Evolutionary conservation across 2,888 invertebrate species (phyloP), one percentile per base, ranked within the genome.

Genomic region (Cyclophora punctaria): DNA sequence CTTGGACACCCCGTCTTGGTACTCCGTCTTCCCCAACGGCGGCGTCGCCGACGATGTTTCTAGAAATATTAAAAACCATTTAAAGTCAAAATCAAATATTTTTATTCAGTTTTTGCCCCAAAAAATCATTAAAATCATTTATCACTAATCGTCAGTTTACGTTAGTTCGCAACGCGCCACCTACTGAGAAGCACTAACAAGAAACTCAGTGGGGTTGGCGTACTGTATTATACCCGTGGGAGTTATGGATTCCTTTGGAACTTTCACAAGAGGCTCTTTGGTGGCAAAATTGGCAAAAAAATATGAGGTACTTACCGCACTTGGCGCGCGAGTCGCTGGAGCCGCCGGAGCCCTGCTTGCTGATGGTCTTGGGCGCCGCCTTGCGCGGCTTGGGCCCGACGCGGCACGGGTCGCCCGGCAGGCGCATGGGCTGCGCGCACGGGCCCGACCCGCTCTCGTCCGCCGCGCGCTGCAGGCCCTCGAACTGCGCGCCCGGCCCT

Each of bases 1-100:
- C 64, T 90, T 90, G 1, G 90, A 90, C 7, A 92, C 90, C 0
- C 84, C 88, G 55, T 92, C 92, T 66, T 91, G 90, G 69, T 93
- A 93, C 70, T 93, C 93, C 0, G 90, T 89, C 55, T 83, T 86
- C 62, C 90, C 90, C 20, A 87, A 68, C 2, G 90, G 87, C 3
- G 89, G 81, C 2, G 74, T 73, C 0, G 81, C 83, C 35, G 85
- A 75, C 33, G 83, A 67, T 0, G 85, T 81, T 62, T 88, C 88
- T 88, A 20, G 20, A 20, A 20, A 20, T 2, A 20, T 20, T n/a
- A n/a, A n/a, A n/a, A n/a, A n/a, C n/a, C n/a, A 20, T 20, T 20
- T 2, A 20, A 20, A 20, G 20, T 20, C 20, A 20, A 20, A 20
- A 2, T 20, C 20, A 20, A 20, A 20, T 20, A 20, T 20, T 20